phyloP scores from a whole-genome alignment of 2,888 invertebrate genomes.

The Villa cingulata region DNA sequence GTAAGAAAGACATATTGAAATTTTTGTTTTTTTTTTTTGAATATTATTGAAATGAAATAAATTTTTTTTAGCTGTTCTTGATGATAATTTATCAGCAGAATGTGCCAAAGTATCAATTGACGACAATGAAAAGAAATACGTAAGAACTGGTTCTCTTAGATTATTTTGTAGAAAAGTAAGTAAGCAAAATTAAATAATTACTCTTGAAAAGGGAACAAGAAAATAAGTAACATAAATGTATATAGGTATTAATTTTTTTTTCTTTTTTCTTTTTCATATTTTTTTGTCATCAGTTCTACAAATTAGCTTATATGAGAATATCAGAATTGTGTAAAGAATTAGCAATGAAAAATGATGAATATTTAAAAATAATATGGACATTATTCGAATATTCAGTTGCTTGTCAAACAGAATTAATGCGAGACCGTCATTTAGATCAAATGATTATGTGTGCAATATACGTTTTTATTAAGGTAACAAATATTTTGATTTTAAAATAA shows the following conservation, averaged over 20 bases:
- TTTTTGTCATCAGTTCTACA: conserved; percentile 80
- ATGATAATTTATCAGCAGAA: neutral
- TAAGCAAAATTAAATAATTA: neutral
- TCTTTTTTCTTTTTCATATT: conserved; percentile 2
- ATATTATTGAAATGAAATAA: neutral
- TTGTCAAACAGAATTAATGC: conserved; percentile 70
- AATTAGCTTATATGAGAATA: conserved; percentile 82
- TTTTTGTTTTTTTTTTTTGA: too few relatives aligned
- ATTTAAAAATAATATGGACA: conserved; percentile 88
- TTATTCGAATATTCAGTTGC: conserved; percentile 85
- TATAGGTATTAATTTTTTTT: neutral
- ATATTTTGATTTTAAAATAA: neutral
- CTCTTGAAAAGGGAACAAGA: too few relatives aligned
- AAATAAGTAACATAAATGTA: too few relatives aligned
- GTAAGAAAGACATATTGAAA: conserved; percentile 9
- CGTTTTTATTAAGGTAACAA: conserved; percentile 49
- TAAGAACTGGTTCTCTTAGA: conserved; percentile 19
- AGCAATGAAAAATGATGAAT: conserved; percentile 52
- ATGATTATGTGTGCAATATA: conserved; percentile 96
- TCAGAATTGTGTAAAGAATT: conserved; percentile 77
- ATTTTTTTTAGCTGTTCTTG: neutral
- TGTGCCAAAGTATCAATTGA: neutral
- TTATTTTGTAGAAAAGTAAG: conserved; percentile 80
- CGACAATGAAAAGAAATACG: neutral
- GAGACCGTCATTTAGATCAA: conserved; percentile 93